Base-by-base conservation (phyloP, 2,113 vertebrate species). In the Oxygymnocypris stewartii region DNA sequence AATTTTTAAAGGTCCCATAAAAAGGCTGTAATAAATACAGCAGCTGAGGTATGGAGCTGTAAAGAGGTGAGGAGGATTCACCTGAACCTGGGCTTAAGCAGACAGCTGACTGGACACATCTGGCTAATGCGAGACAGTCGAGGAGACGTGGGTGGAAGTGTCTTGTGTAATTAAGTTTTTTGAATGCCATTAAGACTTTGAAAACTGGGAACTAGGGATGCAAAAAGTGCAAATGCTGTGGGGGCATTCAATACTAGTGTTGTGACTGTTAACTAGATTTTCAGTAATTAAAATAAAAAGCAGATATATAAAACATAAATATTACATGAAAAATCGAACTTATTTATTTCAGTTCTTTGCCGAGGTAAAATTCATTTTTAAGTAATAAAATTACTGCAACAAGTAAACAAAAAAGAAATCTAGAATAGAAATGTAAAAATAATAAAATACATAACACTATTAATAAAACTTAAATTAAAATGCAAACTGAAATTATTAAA, bases 1-100 rank as follows among this genome's bases (percentile, higher is more conserved):
- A 89, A 89, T 87, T 90, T 93, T 93, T 91, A 93, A 90, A 78
- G 88, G 63, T 74, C 54, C 90, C 84, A 91, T 94, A 93, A 94
- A 94, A 84, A 91, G 87, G 88, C 88, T 73, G 88, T 87, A 90
- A 92, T 94, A 92, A 92, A 92, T 90, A 94, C 88, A 88, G 85
- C n/a, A 88, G 90, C 90, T 86, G 84, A 23, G 91, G 92, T 89
- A 7, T 86, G 90, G 90, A 92, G 88, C 87, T 77, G 87, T 92
- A 89, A 89, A 90, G 86, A 79, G 79, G 79, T 84, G 74, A 76
- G 74, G 6, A 87, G 18, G 80, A 87, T 13, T 82, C 23, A 65
- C 81, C 44, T 82, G 81, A 37, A 82, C 16, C 44, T 51, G 44
- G 25, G 44, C 57, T 65, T 82, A 71, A 82, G 81, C 44, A 82